Evolutionary conservation across 2,113 vertebrate genomes (phyloP).

Genomic region (Etia nguti): DNA sequence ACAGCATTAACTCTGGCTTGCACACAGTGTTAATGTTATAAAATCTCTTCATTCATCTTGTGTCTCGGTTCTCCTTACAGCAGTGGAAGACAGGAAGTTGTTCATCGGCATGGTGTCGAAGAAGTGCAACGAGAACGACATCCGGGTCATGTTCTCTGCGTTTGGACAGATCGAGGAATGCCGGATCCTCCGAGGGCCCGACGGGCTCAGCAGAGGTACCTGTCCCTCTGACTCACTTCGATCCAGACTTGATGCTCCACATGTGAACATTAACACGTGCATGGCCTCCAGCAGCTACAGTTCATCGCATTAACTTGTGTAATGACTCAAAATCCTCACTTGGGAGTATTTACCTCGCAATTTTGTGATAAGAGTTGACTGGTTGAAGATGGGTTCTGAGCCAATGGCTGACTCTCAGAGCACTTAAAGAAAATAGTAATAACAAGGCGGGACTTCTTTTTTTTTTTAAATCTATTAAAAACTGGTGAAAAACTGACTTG

Average conservation of each 20-base stretch:
- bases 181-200: constrained; percentile 94
- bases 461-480: neutral
- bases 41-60: neutral
- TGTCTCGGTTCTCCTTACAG: constrained; percentile 77
- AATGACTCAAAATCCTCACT: neutral
- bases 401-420: neutral
- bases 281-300: constrained; percentile 19
- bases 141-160: constrained; percentile 99
- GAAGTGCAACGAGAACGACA: constrained; percentile 99
- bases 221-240: neutral
- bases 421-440: neutral
- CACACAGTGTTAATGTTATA: neutral
- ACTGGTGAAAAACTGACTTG: neutral
- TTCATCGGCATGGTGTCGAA: constrained; percentile 99
- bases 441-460: neutral
- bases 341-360: neutral
- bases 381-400: neutral
- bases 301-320: neutral
- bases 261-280: neutral
- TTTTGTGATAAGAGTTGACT: neutral
- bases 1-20: neutral
- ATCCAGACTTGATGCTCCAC: neutral
- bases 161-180: constrained; percentile 99
- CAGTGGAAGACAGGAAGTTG: constrained; percentile 99
- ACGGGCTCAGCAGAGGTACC: constrained; percentile 97